Percentiles rank a stretch among this genome's conserved stretches.
Conservation (phyloP, 2,888 invertebrate genomes). For the Agonopterix subpropinquella region DNA sequence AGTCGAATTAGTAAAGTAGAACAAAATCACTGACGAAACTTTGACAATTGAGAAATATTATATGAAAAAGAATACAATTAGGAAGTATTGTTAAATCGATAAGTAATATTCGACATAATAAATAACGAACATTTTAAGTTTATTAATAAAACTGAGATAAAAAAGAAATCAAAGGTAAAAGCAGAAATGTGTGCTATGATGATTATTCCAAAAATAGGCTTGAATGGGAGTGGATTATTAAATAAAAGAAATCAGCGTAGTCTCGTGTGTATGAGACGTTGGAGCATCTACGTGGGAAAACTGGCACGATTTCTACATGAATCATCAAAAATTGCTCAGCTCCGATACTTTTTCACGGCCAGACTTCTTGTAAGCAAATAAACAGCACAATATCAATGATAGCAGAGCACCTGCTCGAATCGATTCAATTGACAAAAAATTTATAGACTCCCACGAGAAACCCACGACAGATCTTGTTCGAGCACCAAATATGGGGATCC, state of each 20-base stretch:
- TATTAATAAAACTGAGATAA: neutral
- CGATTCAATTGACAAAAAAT: slow-evolving; percentile 28
- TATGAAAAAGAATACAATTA: too few species aligned
- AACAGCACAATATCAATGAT: slow-evolving; percentile 12
- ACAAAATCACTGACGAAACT: neutral
- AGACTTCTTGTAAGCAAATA: neutral
- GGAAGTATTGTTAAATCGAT: too few species aligned
- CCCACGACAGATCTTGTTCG: slow-evolving; percentile 32
- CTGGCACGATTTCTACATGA: slow-evolving; percentile 43
- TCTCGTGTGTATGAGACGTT: slow-evolving; percentile 1
- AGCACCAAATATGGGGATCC: slow-evolving; percentile 45
- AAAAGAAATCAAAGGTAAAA: neutral
- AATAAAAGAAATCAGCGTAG: neutral
- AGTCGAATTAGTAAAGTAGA: neutral
- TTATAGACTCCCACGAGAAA: slow-evolving; percentile 44
- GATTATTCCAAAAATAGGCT: too few species aligned
- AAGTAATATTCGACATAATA: too few species aligned
- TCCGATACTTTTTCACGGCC: neutral
- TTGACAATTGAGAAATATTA: too few species aligned
- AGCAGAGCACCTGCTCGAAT: slow-evolving; percentile 23
- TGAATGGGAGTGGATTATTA: neutral
- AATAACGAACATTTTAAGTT: too few species aligned
- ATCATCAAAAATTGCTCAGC: slow-evolving; percentile 23
- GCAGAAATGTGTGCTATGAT: too few species aligned
- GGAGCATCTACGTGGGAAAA: slow-evolving; percentile 38